Base-by-base conservation (phyloP, 2,888 invertebrate species). In the Syrphus vitripennis region DNA sequence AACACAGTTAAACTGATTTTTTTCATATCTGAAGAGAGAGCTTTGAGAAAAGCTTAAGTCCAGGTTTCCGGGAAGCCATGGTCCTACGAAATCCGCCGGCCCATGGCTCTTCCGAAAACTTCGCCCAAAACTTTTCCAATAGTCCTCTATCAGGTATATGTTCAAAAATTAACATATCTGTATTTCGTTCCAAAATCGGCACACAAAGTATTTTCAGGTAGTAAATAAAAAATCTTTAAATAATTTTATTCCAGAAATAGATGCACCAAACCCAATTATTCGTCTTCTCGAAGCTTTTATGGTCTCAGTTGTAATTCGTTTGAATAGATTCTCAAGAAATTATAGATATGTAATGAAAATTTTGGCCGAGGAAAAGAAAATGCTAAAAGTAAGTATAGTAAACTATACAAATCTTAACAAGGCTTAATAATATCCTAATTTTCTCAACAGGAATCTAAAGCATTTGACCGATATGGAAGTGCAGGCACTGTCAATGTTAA, bases 311-410 rank as follows among this genome's bases (percentile, higher is more conserved):
- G 98, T 98, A 2, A 94, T 95, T 72, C 95, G 96, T 89, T 93
- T 99, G 77, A 98, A 99, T 93, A 95, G 94, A 89, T 90, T 97
- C 89, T 99, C 99, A 0, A 94, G 96, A 72, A 98, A 99, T 92
- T 99, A 99, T 93, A 95, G 99, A 90, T 98, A 98, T 91, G 98
- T 99, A 0, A 96, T 98, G 26, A 95, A 95, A 88, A 96, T 97
- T 31, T 94, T 99, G 72, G 95, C 96, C 0, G 94, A 96, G 83
- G 99, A 99, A 91, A 98, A 98, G 93, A 96, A 96, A 92, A 93
- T 95, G 75, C 93, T 98, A 2, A 98, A 98, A 95, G 97, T 97
- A 55, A 3, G 10, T 16, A 29, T 63, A n/a, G n/a, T n/a, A n/a
- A n/a, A n/a, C n/a, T 9, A 2, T 34, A 16, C n/a, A 31, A 16